phyloP scores from a whole-genome alignment of 2,888 invertebrate genomes.

The Drosophila paracracens region DNA sequence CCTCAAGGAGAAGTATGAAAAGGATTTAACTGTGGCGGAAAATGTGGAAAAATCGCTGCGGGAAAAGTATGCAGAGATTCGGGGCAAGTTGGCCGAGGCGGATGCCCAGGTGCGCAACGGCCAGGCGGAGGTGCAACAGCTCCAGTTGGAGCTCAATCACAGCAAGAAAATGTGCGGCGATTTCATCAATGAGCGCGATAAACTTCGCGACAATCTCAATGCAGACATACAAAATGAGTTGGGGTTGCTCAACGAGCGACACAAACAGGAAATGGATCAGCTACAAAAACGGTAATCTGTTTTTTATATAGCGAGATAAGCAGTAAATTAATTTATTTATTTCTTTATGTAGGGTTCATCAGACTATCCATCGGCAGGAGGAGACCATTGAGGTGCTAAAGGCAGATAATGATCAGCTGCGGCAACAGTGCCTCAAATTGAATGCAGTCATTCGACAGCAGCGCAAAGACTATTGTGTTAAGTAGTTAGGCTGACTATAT shows the following conservation, averaged over 20 bases:
- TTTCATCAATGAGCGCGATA: conserved; percentile 86
- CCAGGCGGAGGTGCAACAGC: conserved; percentile 88
- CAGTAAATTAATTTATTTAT: background rate
- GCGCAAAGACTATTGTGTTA: conserved; percentile 88
- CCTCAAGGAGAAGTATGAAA: conserved; percentile 91
- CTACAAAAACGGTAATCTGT: conserved; percentile 90
- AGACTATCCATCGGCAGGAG: conserved; percentile 92
- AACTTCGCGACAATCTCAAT: conserved; percentile 87
- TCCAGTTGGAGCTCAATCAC: conserved; percentile 89
- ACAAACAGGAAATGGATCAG: conserved; percentile 91
- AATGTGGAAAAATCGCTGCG: conserved; percentile 89
- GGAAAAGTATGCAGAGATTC: conserved; percentile 88
- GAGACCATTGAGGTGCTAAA: conserved; percentile 90
- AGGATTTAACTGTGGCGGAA: conserved; percentile 89
- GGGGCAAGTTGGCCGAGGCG: conserved; percentile 88
- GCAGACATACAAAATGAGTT: conserved; percentile 88
- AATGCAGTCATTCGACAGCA: conserved; percentile 92
- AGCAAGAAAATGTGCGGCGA: conserved; percentile 87
- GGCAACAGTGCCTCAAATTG: conserved; percentile 90
- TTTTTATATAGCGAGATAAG: too few species aligned
- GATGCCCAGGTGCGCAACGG: conserved; percentile 88
- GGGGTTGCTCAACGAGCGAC: conserved; percentile 87
- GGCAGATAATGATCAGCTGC: conserved; percentile 89
- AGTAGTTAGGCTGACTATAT: conserved; percentile 59
- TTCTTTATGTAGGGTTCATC: conserved; percentile 88